phyloP scores from a whole-genome alignment of 2,797 vertebrate species.

The Coccyzus lansbergi region DNA sequence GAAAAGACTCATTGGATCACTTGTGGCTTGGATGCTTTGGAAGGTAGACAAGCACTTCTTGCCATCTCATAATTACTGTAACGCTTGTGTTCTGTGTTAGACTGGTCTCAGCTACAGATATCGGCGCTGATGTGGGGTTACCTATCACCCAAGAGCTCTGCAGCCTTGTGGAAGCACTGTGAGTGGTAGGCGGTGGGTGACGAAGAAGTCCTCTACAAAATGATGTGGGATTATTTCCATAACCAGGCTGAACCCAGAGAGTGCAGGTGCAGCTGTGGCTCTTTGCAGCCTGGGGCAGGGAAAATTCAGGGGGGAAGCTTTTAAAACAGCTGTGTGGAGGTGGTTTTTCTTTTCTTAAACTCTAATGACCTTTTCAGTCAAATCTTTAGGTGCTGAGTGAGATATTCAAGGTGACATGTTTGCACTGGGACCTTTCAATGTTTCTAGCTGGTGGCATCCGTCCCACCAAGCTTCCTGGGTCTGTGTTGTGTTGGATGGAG shows the following conservation, averaged over 20 bases:
- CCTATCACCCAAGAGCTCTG: neutral
- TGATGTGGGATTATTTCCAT: neutral
- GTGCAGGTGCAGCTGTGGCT: neutral
- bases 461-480: neutral
- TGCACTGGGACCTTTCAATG: neutral
- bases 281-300: neutral
- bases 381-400: neutral
- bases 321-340: neutral
- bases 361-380: neutral
- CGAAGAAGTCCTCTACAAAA: neutral
- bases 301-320: neutral
- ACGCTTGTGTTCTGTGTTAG: neutral
- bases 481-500: neutral
- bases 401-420: neutral
- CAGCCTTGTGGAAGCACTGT: neutral
- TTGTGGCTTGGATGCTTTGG: rapidly evolving
- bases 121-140: neutral
- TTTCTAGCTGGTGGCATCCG: neutral
- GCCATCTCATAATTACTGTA: neutral
- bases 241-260: neutral
- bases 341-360: neutral
- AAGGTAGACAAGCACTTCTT: neutral
- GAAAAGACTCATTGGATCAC: too few species aligned
- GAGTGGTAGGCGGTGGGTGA: neutral
- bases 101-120: neutral